Percentiles rank a stretch among this genome's conserved stretches.
phyloP scores from a whole-genome alignment of 92 coral and sea anemone species.

The Bergia puertoricense region DNA sequence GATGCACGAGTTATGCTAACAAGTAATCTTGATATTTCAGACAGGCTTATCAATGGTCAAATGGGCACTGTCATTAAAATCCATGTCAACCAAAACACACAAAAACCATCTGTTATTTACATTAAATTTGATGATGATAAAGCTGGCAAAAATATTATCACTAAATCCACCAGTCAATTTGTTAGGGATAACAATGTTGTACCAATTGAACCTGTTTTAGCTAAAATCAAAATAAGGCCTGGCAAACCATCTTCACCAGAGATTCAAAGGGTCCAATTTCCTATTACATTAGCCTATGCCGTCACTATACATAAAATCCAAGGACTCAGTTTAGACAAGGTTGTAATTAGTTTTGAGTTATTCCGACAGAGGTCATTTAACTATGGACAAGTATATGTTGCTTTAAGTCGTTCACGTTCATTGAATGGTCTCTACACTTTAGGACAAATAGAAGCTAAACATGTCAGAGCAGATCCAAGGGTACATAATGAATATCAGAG shows the following conservation, averaged over 20 bases:
- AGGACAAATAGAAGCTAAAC: slow-evolving; percentile 23
- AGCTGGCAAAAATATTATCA: slow-evolving; percentile 7
- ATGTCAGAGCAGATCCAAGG: slow-evolving; percentile 32
- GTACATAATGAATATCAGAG: slow-evolving; percentile 1
- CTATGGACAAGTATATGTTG: slow-evolving; percentile 61
- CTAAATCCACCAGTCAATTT: neutral
- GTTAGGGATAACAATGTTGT: slow-evolving; percentile 33
- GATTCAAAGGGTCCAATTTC: slow-evolving; percentile 67
- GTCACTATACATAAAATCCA: slow-evolving; percentile 41
- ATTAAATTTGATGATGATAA: slow-evolving; percentile 31
- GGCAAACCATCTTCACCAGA: slow-evolving; percentile 70
- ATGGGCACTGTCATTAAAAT: slow-evolving; percentile 1
- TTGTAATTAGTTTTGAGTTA: slow-evolving; percentile 51
- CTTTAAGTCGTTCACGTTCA: slow-evolving; percentile 58
- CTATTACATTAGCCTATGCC: slow-evolving; percentile 68
- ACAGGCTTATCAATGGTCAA: slow-evolving; percentile 28
- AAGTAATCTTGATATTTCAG: slow-evolving; percentile 55
- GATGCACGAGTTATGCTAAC: slow-evolving; percentile 35
- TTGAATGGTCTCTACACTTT: slow-evolving; percentile 27
- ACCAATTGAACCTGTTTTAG: slow-evolving; percentile 56
- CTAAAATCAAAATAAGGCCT: slow-evolving; percentile 58
- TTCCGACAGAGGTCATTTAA: slow-evolving; percentile 33
- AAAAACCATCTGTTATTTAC: slow-evolving; percentile 9
- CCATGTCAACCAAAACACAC: slow-evolving; percentile 11
- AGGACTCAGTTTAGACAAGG: slow-evolving; percentile 23